Percentiles rank a stretch among this genome's conserved stretches.
phyloP scores from a whole-genome alignment of 1,140 invertebrate genomes.

The Araneus ventricosus region DNA sequence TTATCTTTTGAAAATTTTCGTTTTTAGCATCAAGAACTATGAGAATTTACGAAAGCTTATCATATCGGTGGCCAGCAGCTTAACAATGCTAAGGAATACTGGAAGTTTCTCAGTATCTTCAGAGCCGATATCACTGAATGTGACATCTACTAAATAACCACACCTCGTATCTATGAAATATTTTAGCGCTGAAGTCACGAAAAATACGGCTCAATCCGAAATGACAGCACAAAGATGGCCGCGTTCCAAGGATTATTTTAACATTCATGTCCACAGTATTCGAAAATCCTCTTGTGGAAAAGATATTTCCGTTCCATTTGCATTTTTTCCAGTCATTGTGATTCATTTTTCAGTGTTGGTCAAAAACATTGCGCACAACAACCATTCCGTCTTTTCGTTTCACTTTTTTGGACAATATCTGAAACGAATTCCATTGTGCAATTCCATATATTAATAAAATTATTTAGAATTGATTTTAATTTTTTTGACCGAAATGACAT shows the following conservation, averaged over 20 bases:
- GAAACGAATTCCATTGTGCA: slow-evolving; percentile 1
- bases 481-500: neutral
- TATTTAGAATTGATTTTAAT: neutral
- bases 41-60: too few species aligned
- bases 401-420: slow-evolving; percentile 3
- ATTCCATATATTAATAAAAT: slow-evolving; percentile 1
- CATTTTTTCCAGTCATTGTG: slow-evolving; percentile 33
- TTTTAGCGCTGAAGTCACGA: slow-evolving; percentile 5
- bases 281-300: neutral
- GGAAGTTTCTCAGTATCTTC: too few species aligned
- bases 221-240: slow-evolving; percentile 14
- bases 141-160: neutral
- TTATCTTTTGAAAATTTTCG: too few species aligned
- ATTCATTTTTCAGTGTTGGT: neutral
- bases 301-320: slow-evolving; percentile 26
- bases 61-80: too few species aligned
- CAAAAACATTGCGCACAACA: slow-evolving; percentile 32
- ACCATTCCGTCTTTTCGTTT: slow-evolving; percentile 25
- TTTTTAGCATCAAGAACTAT: too few species aligned
- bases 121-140: too few species aligned
- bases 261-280: slow-evolving; percentile 4
- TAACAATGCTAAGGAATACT: too few species aligned
- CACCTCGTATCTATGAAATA: neutral
- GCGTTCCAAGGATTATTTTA: slow-evolving; percentile 22
- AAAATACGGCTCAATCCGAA: slow-evolving; percentile 3